Percentiles rank a stretch among this genome's conserved stretches.
These are phyloP conservation scores for Lasaia peninsularis DNA, from an alignment of 1,140 invertebrate genomes.

Conservation along the genomic window DNA sequence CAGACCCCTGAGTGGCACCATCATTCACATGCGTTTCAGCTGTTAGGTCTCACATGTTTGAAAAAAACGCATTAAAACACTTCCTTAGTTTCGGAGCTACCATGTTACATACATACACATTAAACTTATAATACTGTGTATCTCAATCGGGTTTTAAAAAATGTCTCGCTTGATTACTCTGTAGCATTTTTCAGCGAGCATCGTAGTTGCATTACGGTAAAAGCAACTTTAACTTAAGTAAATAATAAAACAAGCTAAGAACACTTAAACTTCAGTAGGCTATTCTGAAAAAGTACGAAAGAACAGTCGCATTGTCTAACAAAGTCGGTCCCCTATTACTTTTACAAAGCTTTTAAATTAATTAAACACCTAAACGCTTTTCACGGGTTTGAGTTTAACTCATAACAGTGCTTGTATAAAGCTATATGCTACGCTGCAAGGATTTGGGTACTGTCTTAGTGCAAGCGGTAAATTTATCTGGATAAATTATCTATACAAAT, in stretches of 20 bases:
- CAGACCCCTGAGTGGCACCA: too few relatives aligned
- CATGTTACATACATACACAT: too few relatives aligned
- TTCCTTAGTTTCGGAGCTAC: too few relatives aligned
- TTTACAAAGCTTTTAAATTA: constrained; percentile 51
- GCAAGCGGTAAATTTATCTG: constrained; percentile 15
- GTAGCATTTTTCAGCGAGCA: too few relatives aligned
- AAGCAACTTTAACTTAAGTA: not conserved
- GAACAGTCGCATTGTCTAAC: constrained; percentile 30
- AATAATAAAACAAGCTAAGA: constrained; percentile 7
- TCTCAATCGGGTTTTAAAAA: too few relatives aligned
- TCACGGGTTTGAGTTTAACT: constrained; percentile 27
- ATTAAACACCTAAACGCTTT: constrained; percentile 48
- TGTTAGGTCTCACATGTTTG: too few relatives aligned
- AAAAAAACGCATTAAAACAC: too few relatives aligned
- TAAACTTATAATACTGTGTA: too few relatives aligned
- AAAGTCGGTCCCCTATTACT: constrained; percentile 25
- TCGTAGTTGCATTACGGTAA: too few relatives aligned
- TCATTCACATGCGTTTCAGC: too few relatives aligned
- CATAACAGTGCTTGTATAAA: constrained; percentile 31
- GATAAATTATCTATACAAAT: too few relatives aligned
- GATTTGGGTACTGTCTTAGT: constrained; percentile 15
- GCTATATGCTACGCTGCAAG: constrained; percentile 19
- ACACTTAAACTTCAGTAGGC: not conserved
- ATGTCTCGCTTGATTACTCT: too few relatives aligned
- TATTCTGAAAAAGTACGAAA: constrained; percentile 19